Base-by-base conservation (phyloP, 1,140 invertebrate species). In the Agrypnia vestita region DNA sequence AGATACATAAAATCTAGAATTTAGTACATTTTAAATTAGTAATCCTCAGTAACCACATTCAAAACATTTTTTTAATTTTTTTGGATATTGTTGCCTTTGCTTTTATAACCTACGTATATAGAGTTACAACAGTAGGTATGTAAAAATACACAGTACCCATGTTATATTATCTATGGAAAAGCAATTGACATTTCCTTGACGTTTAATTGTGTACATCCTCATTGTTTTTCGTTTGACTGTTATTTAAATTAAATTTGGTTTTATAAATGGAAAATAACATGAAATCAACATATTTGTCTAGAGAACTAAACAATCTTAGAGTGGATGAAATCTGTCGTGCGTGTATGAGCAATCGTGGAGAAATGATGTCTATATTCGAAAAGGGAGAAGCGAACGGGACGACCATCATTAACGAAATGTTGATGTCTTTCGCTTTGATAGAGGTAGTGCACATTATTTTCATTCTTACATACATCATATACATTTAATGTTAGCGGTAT, bases 351-450 rank as follows among this genome's bases (percentile, higher is more conserved):
- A 73, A 44, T 43, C 67, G 59, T 0, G 77, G 69, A 73, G 55
- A 79, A 61, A 79, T 73, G 69, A 46, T 51, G 53, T 79, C 77
- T 17, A 49, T 79, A 21, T 79, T 79, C 35, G 19, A 61, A 49
- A 35, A 21, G 15, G 15, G 35, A 12, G 51, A 19, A 73, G 15
- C 55, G 10, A n/a, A 74, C 46, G 13, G 21, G 15, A 64, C 43
- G 19, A 10, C 19, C 21, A 17, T 56, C 15, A 79, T 79, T 1
- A 79, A 79, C 9, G 77, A 79, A 47, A 79, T 79, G 67, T 17
- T 79, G 15, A 79, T 74, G 53, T 79, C 69, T n/a, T 79, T 79
- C 61, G 56, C 77, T 46, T 19, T 73, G 17, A 79, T 79, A 19
- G 69, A 79, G 71, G 77, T 79, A 73, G 19, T 15, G 17, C 19